phyloP scores from a whole-genome alignment of 2,888 invertebrate species.

The Boloria selene region DNA sequence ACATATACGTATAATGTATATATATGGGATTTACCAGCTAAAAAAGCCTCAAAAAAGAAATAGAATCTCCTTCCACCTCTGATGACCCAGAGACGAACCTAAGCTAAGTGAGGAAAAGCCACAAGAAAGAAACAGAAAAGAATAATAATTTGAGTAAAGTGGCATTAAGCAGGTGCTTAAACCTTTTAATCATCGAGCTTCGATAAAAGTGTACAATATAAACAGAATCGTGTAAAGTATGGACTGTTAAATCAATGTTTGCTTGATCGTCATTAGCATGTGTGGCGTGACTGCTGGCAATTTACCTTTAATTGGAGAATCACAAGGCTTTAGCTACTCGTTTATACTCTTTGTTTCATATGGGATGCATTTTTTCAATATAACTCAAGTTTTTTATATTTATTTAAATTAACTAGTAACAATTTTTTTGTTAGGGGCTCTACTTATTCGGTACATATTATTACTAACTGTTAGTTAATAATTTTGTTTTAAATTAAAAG shows the following conservation, averaged over 20 bases:
- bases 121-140: too few species aligned
- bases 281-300: constrained; percentile 42
- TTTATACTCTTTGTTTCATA: constrained; percentile 22
- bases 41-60: too few species aligned
- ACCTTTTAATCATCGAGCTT: constrained; percentile 3
- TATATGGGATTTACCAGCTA: too few species aligned
- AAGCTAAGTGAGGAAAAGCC: too few species aligned
- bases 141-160: too few species aligned
- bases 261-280: constrained; percentile 21
- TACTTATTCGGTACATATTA: too few species aligned
- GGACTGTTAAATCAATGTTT: constrained; percentile 16
- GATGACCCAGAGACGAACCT: too few species aligned
- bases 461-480: too few species aligned
- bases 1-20: background rate
- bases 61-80: too few species aligned
- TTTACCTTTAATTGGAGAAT: constrained; percentile 50
- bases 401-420: background rate
- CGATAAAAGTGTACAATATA: constrained; percentile 4
- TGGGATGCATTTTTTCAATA: constrained; percentile 6
- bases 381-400: background rate
- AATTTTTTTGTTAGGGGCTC: too few species aligned
- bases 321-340: constrained; percentile 36
- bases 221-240: constrained; percentile 20
- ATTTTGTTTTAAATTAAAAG: too few species aligned
- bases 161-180: constrained; percentile 2